Base-by-base conservation (phyloP, 2,797 vertebrate species). In the Urocyon cinereoargenteus region DNA sequence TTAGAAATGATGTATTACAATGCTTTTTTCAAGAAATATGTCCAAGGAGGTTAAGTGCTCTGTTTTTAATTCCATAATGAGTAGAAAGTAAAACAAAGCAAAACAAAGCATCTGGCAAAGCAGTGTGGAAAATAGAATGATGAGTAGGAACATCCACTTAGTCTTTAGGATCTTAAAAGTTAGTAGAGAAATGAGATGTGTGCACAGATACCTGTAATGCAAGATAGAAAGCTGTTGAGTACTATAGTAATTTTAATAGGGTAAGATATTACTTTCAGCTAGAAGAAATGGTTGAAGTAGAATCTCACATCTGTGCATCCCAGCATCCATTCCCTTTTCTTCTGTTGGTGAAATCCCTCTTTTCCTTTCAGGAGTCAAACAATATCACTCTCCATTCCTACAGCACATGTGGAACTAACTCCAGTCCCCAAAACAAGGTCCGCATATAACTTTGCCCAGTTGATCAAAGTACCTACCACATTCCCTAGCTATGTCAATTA, bases 11-110 rank as follows among this genome's bases (percentile, higher is more conserved):
- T 79, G 31, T 88, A 53, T 85, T 96, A 59, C 36, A 62, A 90
- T 64, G 21, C 62, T 14, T 75, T 89, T 90, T 90, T 93, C 21
- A 94, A 88, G 55, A 93, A 90, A 82, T 10, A 68, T 26, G 34
- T 40, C 64, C 19, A 83, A 73, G 45, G 40, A 87, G 51, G n/a
- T 90, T 90, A 94, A 97, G 45, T 91, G 64, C 34, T 31, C 45
- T 88, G 34, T 55, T 96, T 96, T 87, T 88, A 97, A 94, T 96
- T 88, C 61, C 40, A 72, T 8, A 62, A 16, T 51, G 79, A 89
- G 11, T 66, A 94, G 79, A 97, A 89, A 94, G 68, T 61, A 93
- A 96, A 96, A 79, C 57, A 92, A 92, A 90, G 40, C 66, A 91
- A 55, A 97, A 82, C 81, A 97, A 94, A 93, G 59, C 49, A 57